Evolutionary conservation across 2,113 vertebrate genomes (phyloP).

Genomic region (Spea multiplicata): DNA sequence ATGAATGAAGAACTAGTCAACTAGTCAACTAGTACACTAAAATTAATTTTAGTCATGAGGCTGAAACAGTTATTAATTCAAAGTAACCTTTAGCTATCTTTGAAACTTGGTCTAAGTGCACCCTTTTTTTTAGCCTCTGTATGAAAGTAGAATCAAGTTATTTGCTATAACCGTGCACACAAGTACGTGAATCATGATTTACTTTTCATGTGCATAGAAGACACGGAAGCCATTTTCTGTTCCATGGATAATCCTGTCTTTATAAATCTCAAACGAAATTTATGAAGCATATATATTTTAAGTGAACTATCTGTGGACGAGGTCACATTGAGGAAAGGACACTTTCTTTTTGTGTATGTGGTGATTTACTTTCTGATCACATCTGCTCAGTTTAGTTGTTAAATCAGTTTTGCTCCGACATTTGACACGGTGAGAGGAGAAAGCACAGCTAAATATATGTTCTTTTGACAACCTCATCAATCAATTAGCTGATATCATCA

Average conservation of each 20-base stretch:
- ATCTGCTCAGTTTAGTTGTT: conserved; percentile 42
- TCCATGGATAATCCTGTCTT: conserved; percentile 19
- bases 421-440: conserved; percentile 19
- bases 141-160: background rate
- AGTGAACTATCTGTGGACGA: conserved; percentile 3
- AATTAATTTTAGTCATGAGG: no score
- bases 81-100: background rate
- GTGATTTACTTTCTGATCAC: conserved; percentile 44
- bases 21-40: no score
- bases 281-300: conserved; percentile 40
- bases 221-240: background rate
- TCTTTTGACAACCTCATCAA: conserved; percentile 37
- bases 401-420: conserved; percentile 26
- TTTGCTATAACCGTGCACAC: conserved; percentile 11
- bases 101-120: background rate
- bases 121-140: background rate
- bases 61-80: background rate
- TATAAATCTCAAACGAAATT: conserved; percentile 32
- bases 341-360: conserved; percentile 20
- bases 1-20: no score
- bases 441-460: conserved; percentile 33
- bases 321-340: conserved; percentile 44
- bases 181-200: background rate
- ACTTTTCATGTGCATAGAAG: conserved; percentile 1
- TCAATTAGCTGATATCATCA: conserved; percentile 42